Evolutionary conservation across 2,797 vertebrate species (phyloP).

Genomic region (Oreonectes daqikongensis): DNA sequence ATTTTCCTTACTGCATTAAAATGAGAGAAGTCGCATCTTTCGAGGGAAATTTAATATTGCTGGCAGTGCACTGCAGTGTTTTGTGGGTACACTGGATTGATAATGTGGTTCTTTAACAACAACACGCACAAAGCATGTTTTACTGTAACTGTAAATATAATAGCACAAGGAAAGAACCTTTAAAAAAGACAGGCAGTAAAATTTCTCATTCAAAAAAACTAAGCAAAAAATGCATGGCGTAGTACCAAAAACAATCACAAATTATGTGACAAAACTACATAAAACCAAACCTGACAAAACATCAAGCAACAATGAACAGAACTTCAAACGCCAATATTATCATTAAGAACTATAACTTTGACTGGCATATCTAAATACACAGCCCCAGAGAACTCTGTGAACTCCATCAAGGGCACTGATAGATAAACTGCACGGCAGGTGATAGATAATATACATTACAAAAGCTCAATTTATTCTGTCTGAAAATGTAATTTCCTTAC

Average conservation of each 20-base stretch:
- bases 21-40: slow-evolving; percentile 36
- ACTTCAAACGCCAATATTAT: background rate
- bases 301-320: background rate
- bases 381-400: background rate
- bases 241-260: background rate
- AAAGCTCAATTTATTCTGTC: slow-evolving; percentile 4
- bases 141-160: background rate
- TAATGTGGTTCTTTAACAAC: slow-evolving; percentile 13
- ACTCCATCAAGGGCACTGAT: background rate
- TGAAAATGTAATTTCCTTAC: too few relatives aligned
- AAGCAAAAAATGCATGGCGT: too few relatives aligned
- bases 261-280: background rate
- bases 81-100: background rate
- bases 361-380: slow-evolving; percentile 7
- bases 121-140: background rate
- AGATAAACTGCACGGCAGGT: slow-evolving; percentile 1
- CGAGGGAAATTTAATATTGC: slow-evolving; percentile 29
- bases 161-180: background rate
- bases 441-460: slow-evolving; percentile 2
- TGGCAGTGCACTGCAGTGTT: slow-evolving; percentile 9
- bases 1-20: slow-evolving; percentile 56
- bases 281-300: background rate
- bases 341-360: background rate
- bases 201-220: too few relatives aligned
- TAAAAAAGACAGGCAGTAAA: too few relatives aligned